Evolutionary conservation across 2,888 invertebrate species (phyloP), one percentile per base, ranked within the genome.

Genomic region (Plagiodera versicolora): DNA sequence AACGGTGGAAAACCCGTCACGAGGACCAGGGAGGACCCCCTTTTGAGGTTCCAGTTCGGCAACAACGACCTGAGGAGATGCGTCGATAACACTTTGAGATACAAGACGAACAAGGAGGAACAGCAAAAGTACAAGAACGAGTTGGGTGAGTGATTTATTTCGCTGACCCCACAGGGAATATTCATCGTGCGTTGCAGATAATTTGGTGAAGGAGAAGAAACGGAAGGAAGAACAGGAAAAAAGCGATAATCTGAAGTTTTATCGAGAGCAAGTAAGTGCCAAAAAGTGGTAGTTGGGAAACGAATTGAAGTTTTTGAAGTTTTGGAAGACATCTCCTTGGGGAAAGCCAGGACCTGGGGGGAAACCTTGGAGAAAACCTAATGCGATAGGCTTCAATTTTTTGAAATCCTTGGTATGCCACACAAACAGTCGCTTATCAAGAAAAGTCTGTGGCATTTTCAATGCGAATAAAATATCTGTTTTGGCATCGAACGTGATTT

Each of bases 301-400:
- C 50, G 59, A 66, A 62, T 65, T 64, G 50, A 70, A 70, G 68
- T 17, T 44, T 44, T 53, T 53, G 56, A 73, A 76, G 77, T 75
- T 74, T 72, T 73, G 74, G 71, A 77, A 75, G 76, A 72, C 77
- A 69, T 75, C 77, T 50, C 87, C 88, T 20, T 89, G 89, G 88
- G 88, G 89, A 60, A 85, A 82, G 71, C 85, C 85, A 17, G 89
- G 89, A 65, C 89, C 89, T 49, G 91, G 90, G 56, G 91, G 91
- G 65, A 82, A 83, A 56, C 84, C 85, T 67, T 91, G 91, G 91
- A 85, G 91, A 74, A 86, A 88, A 80, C 90, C 89, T 63, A 85
- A 86, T 72, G 82, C 86, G 75, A 83, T 89, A 73, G 91, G 91
- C 73, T 80, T 85, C 70, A 86, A 89, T 80, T 91, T 92, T 83